phyloP scores from a whole-genome alignment of 2,113 vertebrate species.

The Gadus macrocephalus region DNA sequence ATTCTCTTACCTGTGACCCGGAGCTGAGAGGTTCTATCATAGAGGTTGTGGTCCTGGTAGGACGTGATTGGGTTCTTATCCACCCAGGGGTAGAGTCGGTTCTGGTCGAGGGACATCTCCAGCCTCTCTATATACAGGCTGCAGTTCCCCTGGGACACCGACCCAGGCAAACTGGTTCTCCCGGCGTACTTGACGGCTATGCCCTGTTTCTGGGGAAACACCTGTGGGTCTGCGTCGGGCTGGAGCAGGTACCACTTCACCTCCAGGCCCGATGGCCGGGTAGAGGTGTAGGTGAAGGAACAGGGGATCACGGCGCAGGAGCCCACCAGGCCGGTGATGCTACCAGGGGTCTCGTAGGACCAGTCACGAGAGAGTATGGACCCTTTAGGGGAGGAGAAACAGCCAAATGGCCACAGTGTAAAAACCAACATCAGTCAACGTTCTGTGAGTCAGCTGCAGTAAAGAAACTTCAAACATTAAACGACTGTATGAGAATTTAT shows the following conservation, averaged over 20 bases:
- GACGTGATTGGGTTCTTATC: constrained; percentile 44
- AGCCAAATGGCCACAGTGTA: background rate
- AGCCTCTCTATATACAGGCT: constrained; percentile 53
- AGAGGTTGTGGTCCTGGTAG: constrained; percentile 35
- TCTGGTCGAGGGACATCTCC: constrained; percentile 35
- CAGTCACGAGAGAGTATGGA: constrained; percentile 48
- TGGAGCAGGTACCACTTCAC: constrained; percentile 50
- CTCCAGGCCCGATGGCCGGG: constrained; percentile 23
- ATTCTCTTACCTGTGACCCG: constrained; percentile 40
- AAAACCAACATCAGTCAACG: no score
- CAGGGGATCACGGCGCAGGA: constrained; percentile 61
- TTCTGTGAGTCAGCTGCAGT: background rate
- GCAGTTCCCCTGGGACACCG: constrained; percentile 33
- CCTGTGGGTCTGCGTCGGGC: constrained; percentile 11
- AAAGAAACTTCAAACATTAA: background rate
- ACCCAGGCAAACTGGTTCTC: constrained; percentile 40
- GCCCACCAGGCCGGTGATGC: constrained; percentile 45
- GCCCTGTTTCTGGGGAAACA: constrained; percentile 11
- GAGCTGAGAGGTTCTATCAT: constrained; percentile 48
- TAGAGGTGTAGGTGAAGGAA: constrained; percentile 39
- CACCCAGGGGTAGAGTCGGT: constrained; percentile 56
- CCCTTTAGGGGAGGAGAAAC: constrained; percentile 33
- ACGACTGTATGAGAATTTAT: background rate
- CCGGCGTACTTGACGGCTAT: constrained; percentile 26
- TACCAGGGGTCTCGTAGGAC: constrained; percentile 52